A percentile compares a stretch with the other conserved stretches of the same genome.
These are phyloP conservation scores for Andrena camellia DNA, from an alignment of 2,888 invertebrate genomes.

Conservation along the genomic window DNA sequence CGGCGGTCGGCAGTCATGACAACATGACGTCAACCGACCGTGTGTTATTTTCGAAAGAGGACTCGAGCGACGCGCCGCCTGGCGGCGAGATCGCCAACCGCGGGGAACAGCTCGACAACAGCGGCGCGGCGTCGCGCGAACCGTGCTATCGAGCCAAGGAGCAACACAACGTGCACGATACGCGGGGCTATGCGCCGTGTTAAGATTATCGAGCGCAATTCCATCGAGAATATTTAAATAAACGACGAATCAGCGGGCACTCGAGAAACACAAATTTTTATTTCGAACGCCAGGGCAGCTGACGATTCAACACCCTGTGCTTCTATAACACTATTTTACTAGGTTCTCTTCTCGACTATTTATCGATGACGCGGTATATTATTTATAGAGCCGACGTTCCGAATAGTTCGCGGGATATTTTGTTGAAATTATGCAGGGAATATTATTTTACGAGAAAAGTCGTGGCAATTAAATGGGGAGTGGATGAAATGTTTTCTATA, in stretches of 20 bases:
- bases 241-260: conserved; percentile 21
- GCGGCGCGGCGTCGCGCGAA: conserved; percentile 46
- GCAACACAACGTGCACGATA: conserved; percentile 65
- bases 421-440: too few species aligned
- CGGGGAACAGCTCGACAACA: conserved; percentile 63
- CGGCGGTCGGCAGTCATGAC: conserved; percentile 80
- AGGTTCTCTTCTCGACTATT: not conserved
- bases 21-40: conserved; percentile 84
- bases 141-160: conserved; percentile 64
- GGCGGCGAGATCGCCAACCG: conserved; percentile 63
- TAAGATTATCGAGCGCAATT: conserved; percentile 54
- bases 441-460: too few species aligned
- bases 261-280: conserved; percentile 20
- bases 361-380: conserved; percentile 24
- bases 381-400: conserved; percentile 24
- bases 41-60: conserved; percentile 85
- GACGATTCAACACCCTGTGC: not conserved
- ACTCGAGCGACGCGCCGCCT: conserved; percentile 73
- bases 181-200: conserved; percentile 12
- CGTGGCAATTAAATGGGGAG: too few species aligned
- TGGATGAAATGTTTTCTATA: too few species aligned
- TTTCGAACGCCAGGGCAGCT: not conserved
- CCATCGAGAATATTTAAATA: conserved; percentile 41
- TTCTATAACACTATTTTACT: too few species aligned
- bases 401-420: conserved; percentile 11